Percentiles rank a stretch among this genome's conserved stretches.
phyloP scores from a whole-genome alignment of 2,888 invertebrate species.

The Zele albiditarsus region DNA sequence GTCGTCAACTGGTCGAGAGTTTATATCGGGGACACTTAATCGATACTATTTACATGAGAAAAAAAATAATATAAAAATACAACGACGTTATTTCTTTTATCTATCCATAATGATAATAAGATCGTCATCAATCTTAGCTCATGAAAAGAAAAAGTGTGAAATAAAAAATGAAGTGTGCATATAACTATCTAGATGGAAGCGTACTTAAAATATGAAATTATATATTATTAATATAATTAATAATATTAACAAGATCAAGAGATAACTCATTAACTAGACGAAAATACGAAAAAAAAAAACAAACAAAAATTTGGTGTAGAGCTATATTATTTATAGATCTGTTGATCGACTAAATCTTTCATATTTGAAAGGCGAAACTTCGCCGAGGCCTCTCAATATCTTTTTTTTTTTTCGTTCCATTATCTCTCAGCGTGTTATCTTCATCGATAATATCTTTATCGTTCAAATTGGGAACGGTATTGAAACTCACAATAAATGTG shows the following conservation, averaged over 20 bases:
- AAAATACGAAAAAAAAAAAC: background rate
- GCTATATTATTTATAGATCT: constrained; percentile 16
- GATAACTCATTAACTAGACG: constrained; percentile 5
- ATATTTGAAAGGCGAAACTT: background rate
- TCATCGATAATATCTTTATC: background rate
- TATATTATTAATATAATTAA: background rate
- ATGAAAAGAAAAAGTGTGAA: background rate
- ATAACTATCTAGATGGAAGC: constrained; percentile 4
- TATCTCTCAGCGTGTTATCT: background rate
- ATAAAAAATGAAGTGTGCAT: constrained; percentile 6
- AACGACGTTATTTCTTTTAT: constrained; percentile 54
- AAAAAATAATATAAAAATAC: constrained; percentile 57
- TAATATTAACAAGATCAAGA: constrained; percentile 12
- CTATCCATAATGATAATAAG: constrained; percentile 42
- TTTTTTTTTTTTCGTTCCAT: background rate
- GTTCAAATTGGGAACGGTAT: background rate
- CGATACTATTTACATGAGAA: constrained; percentile 47
- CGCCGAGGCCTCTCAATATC: constrained; percentile 3
- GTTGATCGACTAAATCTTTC: background rate
- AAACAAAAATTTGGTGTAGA: constrained; percentile 28
- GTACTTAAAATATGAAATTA: background rate
- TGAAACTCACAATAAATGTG: background rate
- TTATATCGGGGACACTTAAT: constrained; percentile 30
- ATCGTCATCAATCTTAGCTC: background rate
- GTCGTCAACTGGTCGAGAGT: constrained; percentile 43